Evolutionary conservation across 2,888 invertebrate genomes (phyloP).

Genomic region (Tetragonula carbonaria): DNA sequence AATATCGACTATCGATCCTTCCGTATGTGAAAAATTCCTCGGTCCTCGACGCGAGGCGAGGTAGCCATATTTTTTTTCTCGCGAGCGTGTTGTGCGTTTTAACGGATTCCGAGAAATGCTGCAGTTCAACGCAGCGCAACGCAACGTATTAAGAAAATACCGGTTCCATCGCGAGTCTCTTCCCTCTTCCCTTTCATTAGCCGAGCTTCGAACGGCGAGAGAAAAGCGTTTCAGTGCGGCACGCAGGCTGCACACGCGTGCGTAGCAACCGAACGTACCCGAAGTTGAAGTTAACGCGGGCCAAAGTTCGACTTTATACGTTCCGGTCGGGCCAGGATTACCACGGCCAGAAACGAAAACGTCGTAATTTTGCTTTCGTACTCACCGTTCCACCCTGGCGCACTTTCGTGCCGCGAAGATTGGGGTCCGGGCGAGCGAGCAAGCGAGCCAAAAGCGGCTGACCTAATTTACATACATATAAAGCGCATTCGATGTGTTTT

Average conservation of each 20-base stretch:
- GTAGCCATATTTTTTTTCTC: background rate
- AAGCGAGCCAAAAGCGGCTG: slow-evolving; percentile 75
- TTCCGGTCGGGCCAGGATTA: slow-evolving; percentile 22
- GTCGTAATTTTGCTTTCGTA: slow-evolving; percentile 76
- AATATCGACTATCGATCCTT: too few relatives aligned
- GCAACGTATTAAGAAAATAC: background rate
- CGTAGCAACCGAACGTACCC: too few relatives aligned
- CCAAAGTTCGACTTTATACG: slow-evolving; percentile 50
- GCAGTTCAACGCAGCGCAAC: background rate
- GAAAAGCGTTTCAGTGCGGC: background rate
- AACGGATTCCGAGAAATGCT: background rate
- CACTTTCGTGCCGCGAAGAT: slow-evolving; percentile 52
- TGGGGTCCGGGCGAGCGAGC: slow-evolving; percentile 19
- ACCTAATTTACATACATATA: slow-evolving; percentile 84
- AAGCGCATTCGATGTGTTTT: slow-evolving; percentile 84
- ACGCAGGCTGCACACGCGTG: too few relatives aligned
- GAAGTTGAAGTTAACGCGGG: background rate
- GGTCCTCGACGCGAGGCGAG: background rate
- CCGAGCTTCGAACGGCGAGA: background rate
- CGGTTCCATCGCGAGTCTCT: background rate
- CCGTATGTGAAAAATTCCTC: too few relatives aligned
- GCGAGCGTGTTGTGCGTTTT: background rate
- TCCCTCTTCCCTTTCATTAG: background rate
- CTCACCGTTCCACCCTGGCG: slow-evolving; percentile 72
- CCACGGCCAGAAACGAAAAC: slow-evolving; percentile 67